Percentiles rank a stretch among this genome's conserved stretches.
Conservation (phyloP, 2,113 vertebrate species). For the Rhinogobius similis region DNA sequence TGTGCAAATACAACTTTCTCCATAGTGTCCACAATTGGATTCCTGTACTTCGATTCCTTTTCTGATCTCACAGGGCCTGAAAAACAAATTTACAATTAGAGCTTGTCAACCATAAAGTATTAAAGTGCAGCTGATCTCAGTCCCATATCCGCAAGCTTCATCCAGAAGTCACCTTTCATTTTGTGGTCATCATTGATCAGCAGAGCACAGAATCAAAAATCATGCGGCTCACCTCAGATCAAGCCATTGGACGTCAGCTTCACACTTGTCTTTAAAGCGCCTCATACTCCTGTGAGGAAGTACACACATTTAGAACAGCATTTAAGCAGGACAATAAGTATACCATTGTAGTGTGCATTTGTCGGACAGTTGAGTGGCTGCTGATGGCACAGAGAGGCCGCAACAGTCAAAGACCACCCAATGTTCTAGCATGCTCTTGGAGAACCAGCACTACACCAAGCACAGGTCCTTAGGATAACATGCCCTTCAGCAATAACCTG, state of each 20-base stretch:
- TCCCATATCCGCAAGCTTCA: conserved; percentile 91
- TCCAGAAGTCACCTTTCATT: conserved; percentile 79
- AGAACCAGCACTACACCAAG: conserved; percentile 72
- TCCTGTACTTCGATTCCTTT: no score
- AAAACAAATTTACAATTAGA: no score
- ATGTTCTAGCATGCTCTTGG: conserved; percentile 82
- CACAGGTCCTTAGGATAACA: conserved; percentile 57
- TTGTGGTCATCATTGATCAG: conserved; percentile 82
- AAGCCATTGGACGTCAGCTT: rapidly evolving
- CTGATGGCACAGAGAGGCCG: conserved; percentile 64
- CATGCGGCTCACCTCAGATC: conserved; percentile 15
- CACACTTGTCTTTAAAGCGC: neutral
- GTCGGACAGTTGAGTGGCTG: conserved; percentile 84
- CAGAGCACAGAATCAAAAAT: rapidly evolving
- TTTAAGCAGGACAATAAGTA: no score
- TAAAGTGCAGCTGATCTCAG: conserved; percentile 75
- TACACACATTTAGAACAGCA: neutral
- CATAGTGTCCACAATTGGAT: no score
- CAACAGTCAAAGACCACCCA: conserved; percentile 81
- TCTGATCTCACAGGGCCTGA: no score
- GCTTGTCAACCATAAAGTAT: no score
- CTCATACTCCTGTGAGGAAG: neutral
- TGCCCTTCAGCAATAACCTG: conserved; percentile 5
- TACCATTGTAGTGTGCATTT: conserved; percentile 15
- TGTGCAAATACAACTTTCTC: no score